These are phyloP conservation scores for Epizoanthus rinbou DNA, from an alignment of 92 coral and sea anemone genomes.

Conservation along the genomic window DNA sequence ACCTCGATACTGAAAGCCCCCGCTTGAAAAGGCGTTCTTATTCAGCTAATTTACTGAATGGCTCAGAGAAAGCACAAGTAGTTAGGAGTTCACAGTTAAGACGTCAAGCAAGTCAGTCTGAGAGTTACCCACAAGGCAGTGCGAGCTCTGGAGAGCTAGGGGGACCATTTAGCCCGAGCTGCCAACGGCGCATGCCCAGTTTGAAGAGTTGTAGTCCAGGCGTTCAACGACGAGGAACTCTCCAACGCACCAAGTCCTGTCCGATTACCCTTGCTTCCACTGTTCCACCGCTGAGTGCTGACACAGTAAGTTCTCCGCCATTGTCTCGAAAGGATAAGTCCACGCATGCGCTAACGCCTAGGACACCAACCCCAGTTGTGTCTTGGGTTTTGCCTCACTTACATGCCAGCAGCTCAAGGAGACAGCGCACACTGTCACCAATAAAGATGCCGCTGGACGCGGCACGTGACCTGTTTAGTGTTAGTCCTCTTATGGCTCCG, in stretches of 20 bases:
- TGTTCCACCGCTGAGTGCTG: neutral
- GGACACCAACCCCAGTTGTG: conserved; percentile 36
- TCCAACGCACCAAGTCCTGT: neutral
- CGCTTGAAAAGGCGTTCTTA: conserved; percentile 2
- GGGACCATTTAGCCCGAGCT: neutral
- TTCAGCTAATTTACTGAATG: neutral
- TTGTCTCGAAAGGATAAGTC: neutral
- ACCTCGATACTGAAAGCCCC: neutral
- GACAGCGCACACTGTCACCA: conserved; percentile 31
- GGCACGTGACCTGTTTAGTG: neutral
- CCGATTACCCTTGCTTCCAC: neutral
- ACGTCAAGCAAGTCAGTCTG: neutral
- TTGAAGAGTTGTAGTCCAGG: neutral
- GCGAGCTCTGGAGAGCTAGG: conserved; percentile 1
- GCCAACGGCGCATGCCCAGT: neutral
- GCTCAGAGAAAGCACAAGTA: neutral
- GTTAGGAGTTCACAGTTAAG: neutral
- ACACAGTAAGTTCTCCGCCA: neutral
- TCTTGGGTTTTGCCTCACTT: neutral
- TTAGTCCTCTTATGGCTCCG: neutral
- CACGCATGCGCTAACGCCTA: neutral
- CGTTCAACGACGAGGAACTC: neutral
- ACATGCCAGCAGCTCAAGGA: neutral
- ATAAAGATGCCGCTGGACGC: conserved; percentile 32
- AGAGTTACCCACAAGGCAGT: neutral